Evolutionary conservation across 2,888 invertebrate species (phyloP).

Genomic region (Deladenus siricidicola): DNA sequence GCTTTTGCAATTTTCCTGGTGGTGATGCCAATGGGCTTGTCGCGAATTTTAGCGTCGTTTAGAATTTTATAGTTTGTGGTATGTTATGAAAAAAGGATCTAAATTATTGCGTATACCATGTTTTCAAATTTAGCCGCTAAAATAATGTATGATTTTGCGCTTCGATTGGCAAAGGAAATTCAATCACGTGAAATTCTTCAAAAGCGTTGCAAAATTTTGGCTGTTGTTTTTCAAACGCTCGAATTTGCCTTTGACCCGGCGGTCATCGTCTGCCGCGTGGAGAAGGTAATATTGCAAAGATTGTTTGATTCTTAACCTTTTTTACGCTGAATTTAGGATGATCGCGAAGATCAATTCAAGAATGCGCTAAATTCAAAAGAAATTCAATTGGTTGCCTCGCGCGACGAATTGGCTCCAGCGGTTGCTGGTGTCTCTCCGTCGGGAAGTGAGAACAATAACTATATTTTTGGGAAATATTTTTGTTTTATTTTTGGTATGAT

Average conservation of each 20-base stretch:
- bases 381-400: neutral
- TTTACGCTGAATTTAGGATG: neutral
- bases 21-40: too few relatives aligned
- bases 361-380: neutral
- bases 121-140: slow-evolving; percentile 35
- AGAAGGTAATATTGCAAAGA: too few relatives aligned
- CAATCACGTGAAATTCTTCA: slow-evolving; percentile 32
- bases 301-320: too few relatives aligned
- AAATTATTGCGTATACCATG: too few relatives aligned
- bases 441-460: neutral
- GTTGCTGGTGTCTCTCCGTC: too few relatives aligned
- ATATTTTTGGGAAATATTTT: neutral
- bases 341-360: neutral
- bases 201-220: slow-evolving; percentile 33
- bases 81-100: too few relatives aligned
- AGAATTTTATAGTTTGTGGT: too few relatives aligned
- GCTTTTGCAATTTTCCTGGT: too few relatives aligned
- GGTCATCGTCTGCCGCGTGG: neutral
- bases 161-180: slow-evolving; percentile 25
- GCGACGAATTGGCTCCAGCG: too few relatives aligned
- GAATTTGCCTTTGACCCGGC: slow-evolving; percentile 11
- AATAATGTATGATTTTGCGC: slow-evolving; percentile 35
- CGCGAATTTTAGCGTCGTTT: neutral
- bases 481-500: neutral
- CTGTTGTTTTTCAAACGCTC: slow-evolving; percentile 30